Conservation (phyloP, 2,888 invertebrate species). For the Callyntrura guangdongensis region DNA sequence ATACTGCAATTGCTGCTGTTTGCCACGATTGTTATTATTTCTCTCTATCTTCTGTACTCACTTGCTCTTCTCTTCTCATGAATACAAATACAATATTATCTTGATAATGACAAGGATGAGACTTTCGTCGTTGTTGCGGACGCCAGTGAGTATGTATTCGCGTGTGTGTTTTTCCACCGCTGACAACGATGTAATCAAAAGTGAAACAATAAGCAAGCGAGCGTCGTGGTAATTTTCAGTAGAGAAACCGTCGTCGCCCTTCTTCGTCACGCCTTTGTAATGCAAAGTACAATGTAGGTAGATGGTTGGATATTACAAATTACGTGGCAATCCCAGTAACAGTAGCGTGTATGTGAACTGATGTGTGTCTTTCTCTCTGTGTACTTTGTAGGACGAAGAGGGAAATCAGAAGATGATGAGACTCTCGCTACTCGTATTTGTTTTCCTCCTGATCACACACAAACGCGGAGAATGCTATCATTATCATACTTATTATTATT, state of each 20-base stretch:
- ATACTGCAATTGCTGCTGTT: not conserved
- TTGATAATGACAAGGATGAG: slow-evolving; percentile 4
- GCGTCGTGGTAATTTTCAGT: not conserved
- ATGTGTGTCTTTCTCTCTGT: too few species aligned
- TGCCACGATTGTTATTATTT: not conserved
- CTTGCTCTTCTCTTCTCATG: slow-evolving; percentile 6
- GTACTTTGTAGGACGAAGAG: not conserved
- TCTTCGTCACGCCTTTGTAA: slow-evolving; percentile 16
- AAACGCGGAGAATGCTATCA: too few species aligned
- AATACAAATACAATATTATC: slow-evolving; percentile 13
- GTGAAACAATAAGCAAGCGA: slow-evolving; percentile 9
- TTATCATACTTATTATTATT: not conserved
- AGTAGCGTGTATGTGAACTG: not conserved
- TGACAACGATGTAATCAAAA: slow-evolving; percentile 5
- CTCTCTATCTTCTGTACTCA: not conserved
- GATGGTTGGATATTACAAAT: not conserved
- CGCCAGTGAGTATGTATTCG: not conserved
- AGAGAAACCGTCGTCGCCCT: not conserved
- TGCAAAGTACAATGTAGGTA: slow-evolving; percentile 10
- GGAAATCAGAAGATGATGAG: not conserved
- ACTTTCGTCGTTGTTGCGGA: not conserved
- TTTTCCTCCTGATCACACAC: slow-evolving; percentile 14
- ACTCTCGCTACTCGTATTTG: not conserved
- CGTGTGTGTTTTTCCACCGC: not conserved
- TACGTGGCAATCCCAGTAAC: not conserved